Percentiles rank a stretch among this genome's conserved stretches.
phyloP scores from a whole-genome alignment of 2,797 vertebrate genomes.

The Parauchenoglanis ngamensis region DNA sequence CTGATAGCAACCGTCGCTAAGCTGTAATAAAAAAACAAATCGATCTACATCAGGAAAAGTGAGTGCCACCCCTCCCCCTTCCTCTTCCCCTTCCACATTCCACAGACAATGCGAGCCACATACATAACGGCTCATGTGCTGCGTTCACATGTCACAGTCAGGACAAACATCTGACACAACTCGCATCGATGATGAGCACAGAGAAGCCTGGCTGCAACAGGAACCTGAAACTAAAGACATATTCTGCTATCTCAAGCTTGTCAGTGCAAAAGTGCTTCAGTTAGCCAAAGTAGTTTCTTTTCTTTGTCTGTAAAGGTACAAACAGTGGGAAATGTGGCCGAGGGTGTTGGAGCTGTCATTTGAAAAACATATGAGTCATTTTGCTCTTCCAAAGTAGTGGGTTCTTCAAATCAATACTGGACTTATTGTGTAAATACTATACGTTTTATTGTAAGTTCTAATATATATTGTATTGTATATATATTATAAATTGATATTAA shows the following conservation, averaged over 20 bases:
- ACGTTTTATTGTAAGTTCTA: no score
- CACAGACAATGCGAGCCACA: conserved; percentile 33
- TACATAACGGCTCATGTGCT: conserved; percentile 44
- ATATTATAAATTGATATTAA: neutral
- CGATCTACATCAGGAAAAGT: conserved; percentile 27
- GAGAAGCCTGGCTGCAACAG: neutral
- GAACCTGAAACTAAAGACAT: neutral
- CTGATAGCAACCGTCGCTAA: no score
- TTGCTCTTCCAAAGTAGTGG: neutral
- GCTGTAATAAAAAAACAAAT: neutral
- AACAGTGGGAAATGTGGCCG: neutral
- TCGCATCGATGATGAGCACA: neutral
- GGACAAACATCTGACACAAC: conserved; percentile 10
- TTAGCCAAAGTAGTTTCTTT: neutral
- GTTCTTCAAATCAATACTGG: neutral
- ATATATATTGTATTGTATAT: neutral
- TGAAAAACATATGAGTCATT: neutral
- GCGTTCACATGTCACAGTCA: conserved; percentile 44
- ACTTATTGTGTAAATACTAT: neutral
- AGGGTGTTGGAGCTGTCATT: neutral
- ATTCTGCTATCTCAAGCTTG: neutral
- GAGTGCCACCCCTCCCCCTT: conserved; percentile 31
- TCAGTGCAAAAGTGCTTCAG: neutral
- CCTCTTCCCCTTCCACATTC: conserved; percentile 42
- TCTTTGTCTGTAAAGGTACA: neutral